Percentiles rank a stretch among this genome's conserved stretches.
Evolutionary conservation across 2,113 vertebrate species (phyloP).

Genomic region (Triplophysa siluroides): DNA sequence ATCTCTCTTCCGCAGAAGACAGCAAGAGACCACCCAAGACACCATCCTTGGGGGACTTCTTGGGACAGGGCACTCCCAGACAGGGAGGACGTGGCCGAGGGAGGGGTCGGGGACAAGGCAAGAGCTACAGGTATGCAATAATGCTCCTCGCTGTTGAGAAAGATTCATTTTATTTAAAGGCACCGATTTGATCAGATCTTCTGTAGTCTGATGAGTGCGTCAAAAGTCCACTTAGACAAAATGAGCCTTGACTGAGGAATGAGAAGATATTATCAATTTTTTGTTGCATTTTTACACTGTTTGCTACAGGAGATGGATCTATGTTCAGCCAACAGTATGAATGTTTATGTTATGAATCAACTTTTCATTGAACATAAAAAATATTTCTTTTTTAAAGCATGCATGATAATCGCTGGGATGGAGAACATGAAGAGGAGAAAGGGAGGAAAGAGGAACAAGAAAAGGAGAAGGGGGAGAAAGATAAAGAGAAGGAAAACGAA

Average conservation of each 20-base stretch:
- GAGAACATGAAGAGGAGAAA: conserved; percentile 62
- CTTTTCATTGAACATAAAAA: background rate
- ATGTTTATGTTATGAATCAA: background rate
- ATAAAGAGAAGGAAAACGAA: conserved; percentile 47
- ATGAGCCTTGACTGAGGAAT: too few species aligned
- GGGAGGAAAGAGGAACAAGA: conserved; percentile 56
- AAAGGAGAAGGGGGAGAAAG: conserved; percentile 25
- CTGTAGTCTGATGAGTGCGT: too few species aligned
- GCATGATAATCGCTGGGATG: conserved; percentile 92
- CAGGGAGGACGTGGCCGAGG: conserved; percentile 63
- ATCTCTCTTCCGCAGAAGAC: conserved; percentile 65
- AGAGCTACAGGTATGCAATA: conserved; percentile 79
- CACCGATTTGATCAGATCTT: background rate
- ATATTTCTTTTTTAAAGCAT: conserved; percentile 69
- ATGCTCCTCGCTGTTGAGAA: background rate
- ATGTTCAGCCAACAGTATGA: background rate
- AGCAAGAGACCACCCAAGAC: conserved; percentile 74
- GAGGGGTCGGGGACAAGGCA: conserved; percentile 64
- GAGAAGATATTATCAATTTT: too few species aligned
- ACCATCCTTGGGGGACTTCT: conserved; percentile 82
- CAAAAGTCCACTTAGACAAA: too few species aligned
- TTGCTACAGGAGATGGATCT: too few species aligned
- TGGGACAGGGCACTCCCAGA: conserved; percentile 71
- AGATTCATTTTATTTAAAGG: background rate
- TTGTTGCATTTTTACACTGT: too few species aligned